Base-by-base conservation (phyloP, 2,888 invertebrate genomes). In the Pandemis cinnamomeana region DNA sequence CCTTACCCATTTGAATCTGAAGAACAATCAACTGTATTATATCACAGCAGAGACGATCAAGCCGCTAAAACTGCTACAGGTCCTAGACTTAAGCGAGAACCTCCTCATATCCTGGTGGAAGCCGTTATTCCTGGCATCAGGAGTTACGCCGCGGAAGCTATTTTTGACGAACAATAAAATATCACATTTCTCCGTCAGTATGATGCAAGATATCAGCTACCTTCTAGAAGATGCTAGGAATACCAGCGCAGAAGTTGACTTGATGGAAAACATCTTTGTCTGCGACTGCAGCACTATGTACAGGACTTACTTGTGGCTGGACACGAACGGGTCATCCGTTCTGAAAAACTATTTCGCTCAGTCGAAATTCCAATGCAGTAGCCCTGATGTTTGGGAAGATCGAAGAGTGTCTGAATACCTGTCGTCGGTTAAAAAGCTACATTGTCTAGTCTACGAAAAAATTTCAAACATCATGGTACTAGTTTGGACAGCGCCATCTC, bases 171-270 rank as follows among this genome's bases (percentile, higher is more conserved):
- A 94, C 67, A 96, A 96, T 80, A 95, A 95, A 85, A 89, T 96
- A 74, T 91, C 94, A 27, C 92, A 94, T 78, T 91, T 95, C 44
- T 95, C 94, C 13, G 76, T 90, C 10, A 91, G 92, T n/a, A 95
- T 96, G 95, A 86, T 95, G 67, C 85, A 93, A 79, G 96, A 96
- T 82, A 93, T 95, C 48, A 84, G 85, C 48, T 92, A 89, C 76
- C 82, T 95, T 62, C 79, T 93, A 48, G 89, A 91, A 77, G 85
- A 85, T n/a, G 82, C 80, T 13, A 82, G 79, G 20, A 89, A 85
- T 67, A 76, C 77, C 20, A 81, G 85, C 2, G 79, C 89, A 1
- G 82, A 87, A 63, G 86, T 96, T 41, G 90, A 95, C 75, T 77
- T 95, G 6, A 89, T 90, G 82, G 87, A 92, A 46, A 96, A 96